Evolutionary conservation across 2,113 vertebrate species (phyloP).

Genomic region (Ivindomyrus marchei): DNA sequence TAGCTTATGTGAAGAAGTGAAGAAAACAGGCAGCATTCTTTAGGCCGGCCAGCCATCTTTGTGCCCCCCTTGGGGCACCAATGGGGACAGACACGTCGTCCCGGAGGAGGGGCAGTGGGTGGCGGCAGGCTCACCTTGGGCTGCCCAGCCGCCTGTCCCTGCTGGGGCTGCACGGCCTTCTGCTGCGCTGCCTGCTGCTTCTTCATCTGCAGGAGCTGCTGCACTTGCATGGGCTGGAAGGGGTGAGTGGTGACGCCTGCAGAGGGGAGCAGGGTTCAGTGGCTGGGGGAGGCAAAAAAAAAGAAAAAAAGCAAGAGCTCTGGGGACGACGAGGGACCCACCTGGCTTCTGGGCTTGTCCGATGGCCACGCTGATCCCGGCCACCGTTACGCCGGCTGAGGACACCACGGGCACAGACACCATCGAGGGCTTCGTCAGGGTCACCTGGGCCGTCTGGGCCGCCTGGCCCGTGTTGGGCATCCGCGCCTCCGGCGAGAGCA

Average conservation of each 20-base stretch:
- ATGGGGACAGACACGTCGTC: neutral
- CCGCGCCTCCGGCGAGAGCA: constrained; percentile 53
- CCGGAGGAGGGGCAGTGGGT: neutral
- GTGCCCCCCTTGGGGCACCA: neutral
- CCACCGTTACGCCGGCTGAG: constrained; percentile 76
- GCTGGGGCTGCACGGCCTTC: constrained; percentile 76
- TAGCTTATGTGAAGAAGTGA: too few species aligned
- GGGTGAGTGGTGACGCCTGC: constrained; percentile 68
- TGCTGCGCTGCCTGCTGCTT: constrained; percentile 73
- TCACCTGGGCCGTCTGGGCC: constrained; percentile 74
- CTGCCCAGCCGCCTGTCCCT: constrained; percentile 68
- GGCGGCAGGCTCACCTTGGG: constrained; percentile 65
- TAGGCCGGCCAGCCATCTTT: neutral
- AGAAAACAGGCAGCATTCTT: neutral
- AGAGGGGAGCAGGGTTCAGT: neutral
- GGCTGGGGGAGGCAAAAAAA: neutral
- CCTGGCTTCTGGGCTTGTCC: constrained; percentile 73
- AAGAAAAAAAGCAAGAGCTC: neutral
- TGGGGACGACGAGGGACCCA: constrained; percentile 20
- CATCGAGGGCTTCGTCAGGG: constrained; percentile 79
- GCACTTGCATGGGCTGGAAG: constrained; percentile 60
- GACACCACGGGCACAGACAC: constrained; percentile 80
- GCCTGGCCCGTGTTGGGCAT: constrained; percentile 61
- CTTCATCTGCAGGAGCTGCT: constrained; percentile 65
- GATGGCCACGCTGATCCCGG: constrained; percentile 78